Evolutionary conservation across 2,888 invertebrate species (phyloP).

Genomic region (Athetis lepigone): DNA sequence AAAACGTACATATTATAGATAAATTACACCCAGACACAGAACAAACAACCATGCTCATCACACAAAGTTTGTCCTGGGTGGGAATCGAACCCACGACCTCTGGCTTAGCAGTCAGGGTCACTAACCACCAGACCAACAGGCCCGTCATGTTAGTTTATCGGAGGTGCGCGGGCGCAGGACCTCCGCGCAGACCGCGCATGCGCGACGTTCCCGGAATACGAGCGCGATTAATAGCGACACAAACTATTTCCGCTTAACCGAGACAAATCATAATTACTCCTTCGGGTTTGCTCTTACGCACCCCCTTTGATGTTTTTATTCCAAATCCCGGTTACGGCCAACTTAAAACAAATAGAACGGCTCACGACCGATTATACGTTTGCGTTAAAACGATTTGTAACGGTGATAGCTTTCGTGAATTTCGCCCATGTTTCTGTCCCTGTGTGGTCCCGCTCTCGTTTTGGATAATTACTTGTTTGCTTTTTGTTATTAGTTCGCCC

Average conservation of each 20-base stretch:
- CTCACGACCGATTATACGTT: conserved; percentile 87
- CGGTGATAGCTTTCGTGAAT: conserved; percentile 87
- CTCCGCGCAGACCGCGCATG: conserved; percentile 55
- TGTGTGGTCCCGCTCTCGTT: conserved; percentile 84
- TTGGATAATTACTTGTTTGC: conserved; percentile 74
- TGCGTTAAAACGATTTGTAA: conserved; percentile 88
- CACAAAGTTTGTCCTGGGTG: no score
- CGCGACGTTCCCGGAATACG: conserved; percentile 82
- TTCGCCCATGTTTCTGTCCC: conserved; percentile 80
- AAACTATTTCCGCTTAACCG: conserved; percentile 90
- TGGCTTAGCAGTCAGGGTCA: no score
- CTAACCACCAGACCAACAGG: no score
- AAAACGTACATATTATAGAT: no score
- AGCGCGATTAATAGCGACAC: conserved; percentile 87
- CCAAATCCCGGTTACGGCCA: conserved; percentile 87
- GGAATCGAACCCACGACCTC: no score
- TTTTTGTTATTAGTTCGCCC: conserved; percentile 74
- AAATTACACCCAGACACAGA: no score
- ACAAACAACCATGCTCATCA: no score
- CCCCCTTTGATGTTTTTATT: conserved; percentile 90
- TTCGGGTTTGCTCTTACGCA: conserved; percentile 85
- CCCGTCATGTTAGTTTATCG: no score
- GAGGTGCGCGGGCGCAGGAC: conserved; percentile 64
- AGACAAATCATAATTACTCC: conserved; percentile 89
- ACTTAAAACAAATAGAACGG: conserved; percentile 90